Percentiles rank a stretch among this genome's conserved stretches.
Conservation (phyloP, 2,113 vertebrate species). For the Sinocyclocheilus rhinocerous region DNA sequence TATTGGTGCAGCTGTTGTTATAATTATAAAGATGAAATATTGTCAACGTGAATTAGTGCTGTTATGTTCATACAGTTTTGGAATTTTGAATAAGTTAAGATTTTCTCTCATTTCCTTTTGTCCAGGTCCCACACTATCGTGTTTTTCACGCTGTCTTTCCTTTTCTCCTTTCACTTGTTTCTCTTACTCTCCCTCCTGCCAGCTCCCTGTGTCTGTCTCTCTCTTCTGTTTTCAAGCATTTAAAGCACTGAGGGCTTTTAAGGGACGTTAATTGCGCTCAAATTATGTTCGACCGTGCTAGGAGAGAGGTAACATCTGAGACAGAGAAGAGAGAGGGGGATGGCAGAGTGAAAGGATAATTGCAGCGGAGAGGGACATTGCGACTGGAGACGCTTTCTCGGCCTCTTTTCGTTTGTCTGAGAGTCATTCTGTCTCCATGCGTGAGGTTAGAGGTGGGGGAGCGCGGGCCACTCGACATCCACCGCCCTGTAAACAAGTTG, state of each 20-base stretch:
- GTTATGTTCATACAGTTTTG: not conserved
- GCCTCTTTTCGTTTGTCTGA: too few species aligned
- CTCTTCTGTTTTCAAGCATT: conserved; percentile 77
- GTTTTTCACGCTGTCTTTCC: conserved; percentile 49
- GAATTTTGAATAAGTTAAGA: not conserved
- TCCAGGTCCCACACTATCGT: conserved; percentile 9
- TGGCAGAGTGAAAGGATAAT: conserved; percentile 4
- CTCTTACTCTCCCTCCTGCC: conserved; percentile 28
- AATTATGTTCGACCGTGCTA: conserved; percentile 81
- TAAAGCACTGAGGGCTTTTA: conserved; percentile 80
- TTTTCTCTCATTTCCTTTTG: not conserved
- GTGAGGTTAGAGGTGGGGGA: too few species aligned
- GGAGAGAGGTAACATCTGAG: conserved; percentile 70
- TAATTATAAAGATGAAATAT: not conserved
- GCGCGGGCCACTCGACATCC: too few species aligned
- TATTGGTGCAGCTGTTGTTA: not conserved
- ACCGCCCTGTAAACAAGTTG: too few species aligned
- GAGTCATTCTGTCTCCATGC: too few species aligned
- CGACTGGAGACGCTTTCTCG: too few species aligned
- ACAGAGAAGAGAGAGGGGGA: conserved; percentile 45
- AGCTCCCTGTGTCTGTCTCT: conserved; percentile 56
- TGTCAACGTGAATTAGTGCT: not conserved
- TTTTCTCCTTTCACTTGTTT: conserved; percentile 2
- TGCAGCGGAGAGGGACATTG: too few species aligned
- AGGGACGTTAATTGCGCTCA: conserved; percentile 85